phyloP scores from a whole-genome alignment of 2,888 invertebrate genomes.

The Xanthia togata region DNA sequence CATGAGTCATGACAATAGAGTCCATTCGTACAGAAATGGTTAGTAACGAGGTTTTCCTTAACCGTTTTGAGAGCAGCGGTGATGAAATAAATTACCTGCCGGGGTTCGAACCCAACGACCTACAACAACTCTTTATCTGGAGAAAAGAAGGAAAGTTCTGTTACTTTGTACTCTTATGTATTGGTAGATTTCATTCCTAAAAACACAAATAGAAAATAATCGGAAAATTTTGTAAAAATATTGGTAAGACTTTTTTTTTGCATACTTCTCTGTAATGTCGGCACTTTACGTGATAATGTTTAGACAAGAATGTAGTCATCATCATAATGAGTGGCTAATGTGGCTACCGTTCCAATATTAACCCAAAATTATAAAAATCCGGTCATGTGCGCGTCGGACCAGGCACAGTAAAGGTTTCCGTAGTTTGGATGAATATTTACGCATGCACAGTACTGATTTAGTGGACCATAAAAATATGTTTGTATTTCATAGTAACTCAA shows the following conservation, averaged over 20 bases:
- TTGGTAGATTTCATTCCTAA: neutral
- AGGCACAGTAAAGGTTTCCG: neutral
- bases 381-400: no score
- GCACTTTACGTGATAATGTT: conserved; percentile 15
- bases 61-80: neutral
- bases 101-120: no score
- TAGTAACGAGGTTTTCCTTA: neutral
- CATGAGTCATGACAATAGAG: neutral
- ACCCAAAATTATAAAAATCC: neutral
- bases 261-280: conserved; percentile 4
- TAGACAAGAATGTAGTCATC: conserved; percentile 20
- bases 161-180: neutral
- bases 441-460: no score
- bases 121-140: neutral
- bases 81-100: neutral
- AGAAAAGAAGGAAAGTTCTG: neutral
- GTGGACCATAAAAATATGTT: neutral
- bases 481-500: neutral
- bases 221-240: neutral
- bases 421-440: neutral
- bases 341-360: conserved; percentile 16
- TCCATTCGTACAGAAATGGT: neutral
- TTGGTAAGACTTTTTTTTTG: neutral
- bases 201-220: neutral
- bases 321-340: conserved; percentile 6